A percentile compares a stretch with the other conserved stretches of the same genome.
Evolutionary conservation across 2,888 invertebrate genomes (phyloP).

Genomic region (Monoplex corrugatus): DNA sequence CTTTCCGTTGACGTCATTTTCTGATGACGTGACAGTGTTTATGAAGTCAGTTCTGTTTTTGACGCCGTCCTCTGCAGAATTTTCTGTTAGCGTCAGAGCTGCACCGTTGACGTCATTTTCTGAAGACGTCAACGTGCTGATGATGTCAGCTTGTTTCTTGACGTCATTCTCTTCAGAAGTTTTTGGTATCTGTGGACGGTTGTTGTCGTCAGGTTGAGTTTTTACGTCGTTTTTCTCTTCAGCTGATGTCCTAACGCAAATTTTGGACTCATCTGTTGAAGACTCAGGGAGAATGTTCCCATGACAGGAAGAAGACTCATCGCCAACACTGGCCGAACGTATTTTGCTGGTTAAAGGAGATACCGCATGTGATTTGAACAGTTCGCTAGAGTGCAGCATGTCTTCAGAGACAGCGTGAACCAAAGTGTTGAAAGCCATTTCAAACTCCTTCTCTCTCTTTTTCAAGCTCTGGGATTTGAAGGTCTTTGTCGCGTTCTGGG

Average conservation of each 20-base stretch:
- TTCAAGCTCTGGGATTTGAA: neutral
- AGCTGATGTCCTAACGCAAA: too few relatives aligned
- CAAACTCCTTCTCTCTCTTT: neutral
- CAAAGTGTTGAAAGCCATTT: neutral
- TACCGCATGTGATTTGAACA: neutral
- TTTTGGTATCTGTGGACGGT: too few relatives aligned
- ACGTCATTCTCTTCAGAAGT: too few relatives aligned
- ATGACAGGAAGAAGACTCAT: neutral
- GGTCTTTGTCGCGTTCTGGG: neutral
- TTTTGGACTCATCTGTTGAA: neutral
- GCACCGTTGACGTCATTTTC: neutral
- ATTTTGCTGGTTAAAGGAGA: neutral
- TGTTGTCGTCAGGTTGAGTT: too few relatives aligned
- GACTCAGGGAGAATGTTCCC: neutral
- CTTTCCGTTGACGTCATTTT: neutral
- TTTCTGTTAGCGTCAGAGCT: too few relatives aligned
- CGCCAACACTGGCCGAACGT: neutral
- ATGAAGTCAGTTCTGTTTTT: neutral
- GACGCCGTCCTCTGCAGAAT: neutral
- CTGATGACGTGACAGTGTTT: neutral
- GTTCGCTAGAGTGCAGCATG: neutral
- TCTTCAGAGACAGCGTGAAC: constrained; percentile 31
- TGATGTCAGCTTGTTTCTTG: neutral
- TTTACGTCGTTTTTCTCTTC: neutral
- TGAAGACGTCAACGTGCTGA: neutral